phyloP scores from a whole-genome alignment of 2,888 invertebrate species.

The Ophion ellenae region DNA sequence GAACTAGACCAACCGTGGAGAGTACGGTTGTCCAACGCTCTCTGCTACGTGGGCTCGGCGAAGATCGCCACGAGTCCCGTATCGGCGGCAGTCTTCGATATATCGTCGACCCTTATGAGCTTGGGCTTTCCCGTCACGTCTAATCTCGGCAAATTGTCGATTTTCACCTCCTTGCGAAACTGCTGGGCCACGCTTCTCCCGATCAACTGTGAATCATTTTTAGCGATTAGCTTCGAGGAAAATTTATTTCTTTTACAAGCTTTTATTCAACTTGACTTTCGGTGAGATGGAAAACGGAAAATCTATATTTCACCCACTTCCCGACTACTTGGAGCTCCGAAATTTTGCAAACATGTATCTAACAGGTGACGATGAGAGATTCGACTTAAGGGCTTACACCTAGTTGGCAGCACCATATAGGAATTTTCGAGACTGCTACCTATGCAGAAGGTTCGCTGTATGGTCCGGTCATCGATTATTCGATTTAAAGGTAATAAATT shows the following conservation, averaged over 20 bases:
- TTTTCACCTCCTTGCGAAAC: conserved; percentile 94
- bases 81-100: conserved; percentile 78
- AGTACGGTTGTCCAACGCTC: conserved; percentile 70
- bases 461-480: too few species aligned
- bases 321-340: too few species aligned
- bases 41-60: conserved; percentile 82
- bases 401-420: too few species aligned
- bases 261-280: too few species aligned
- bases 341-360: too few species aligned
- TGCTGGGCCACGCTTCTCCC: conserved; percentile 94
- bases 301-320: too few species aligned
- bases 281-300: too few species aligned
- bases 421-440: too few species aligned
- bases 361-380: too few species aligned
- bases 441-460: too few species aligned
- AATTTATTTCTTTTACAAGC: background rate
- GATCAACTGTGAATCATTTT: conserved; percentile 86
- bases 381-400: too few species aligned
- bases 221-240: background rate
- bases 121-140: conserved; percentile 81
- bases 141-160: conserved; percentile 92
- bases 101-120: conserved; percentile 78
- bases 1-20: conserved; percentile 76
- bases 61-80: conserved; percentile 80
- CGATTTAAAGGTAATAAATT: too few species aligned